phyloP scores from a whole-genome alignment of 1,140 invertebrate species.

The Lepidurus packardi region DNA sequence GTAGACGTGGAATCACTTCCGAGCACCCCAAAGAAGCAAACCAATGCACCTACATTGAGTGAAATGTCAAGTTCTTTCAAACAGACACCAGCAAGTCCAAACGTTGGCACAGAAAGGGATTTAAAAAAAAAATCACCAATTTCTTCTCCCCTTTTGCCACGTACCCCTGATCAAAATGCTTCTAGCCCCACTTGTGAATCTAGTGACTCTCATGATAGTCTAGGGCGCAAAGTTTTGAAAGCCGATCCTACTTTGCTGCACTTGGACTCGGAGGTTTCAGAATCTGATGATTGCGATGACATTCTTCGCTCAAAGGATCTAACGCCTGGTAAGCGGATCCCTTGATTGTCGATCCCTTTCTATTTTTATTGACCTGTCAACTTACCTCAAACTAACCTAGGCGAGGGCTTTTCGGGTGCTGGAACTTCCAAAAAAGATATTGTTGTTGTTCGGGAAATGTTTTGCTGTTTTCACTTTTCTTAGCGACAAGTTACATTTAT shows the following conservation, averaged over 20 bases:
- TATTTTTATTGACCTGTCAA: conserved; percentile 6
- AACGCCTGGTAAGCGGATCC: conserved; percentile 20
- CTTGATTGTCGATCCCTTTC: not conserved
- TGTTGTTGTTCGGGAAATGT: not conserved
- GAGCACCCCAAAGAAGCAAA: no score
- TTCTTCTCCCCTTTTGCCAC: not conserved
- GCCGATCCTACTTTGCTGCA: not conserved
- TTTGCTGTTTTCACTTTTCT: not conserved
- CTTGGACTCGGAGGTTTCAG: not conserved
- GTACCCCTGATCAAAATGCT: not conserved
- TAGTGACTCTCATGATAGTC: not conserved
- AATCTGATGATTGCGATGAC: not conserved
- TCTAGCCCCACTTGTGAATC: not conserved
- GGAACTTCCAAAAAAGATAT: not conserved
- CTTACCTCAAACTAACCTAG: conserved; percentile 8
- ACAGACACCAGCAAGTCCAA: no score
- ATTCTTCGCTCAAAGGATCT: not conserved
- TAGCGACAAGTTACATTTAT: not conserved
- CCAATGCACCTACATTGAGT: no score
- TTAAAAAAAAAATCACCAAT: not conserved
- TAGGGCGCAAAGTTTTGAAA: conserved; percentile 7
- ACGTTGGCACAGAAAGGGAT: no score
- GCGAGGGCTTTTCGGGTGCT: conserved; percentile 9
- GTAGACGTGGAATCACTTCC: no score
- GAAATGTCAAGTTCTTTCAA: no score